Base-by-base conservation (phyloP, 2,113 vertebrate species). In the Mungos mungo region DNA sequence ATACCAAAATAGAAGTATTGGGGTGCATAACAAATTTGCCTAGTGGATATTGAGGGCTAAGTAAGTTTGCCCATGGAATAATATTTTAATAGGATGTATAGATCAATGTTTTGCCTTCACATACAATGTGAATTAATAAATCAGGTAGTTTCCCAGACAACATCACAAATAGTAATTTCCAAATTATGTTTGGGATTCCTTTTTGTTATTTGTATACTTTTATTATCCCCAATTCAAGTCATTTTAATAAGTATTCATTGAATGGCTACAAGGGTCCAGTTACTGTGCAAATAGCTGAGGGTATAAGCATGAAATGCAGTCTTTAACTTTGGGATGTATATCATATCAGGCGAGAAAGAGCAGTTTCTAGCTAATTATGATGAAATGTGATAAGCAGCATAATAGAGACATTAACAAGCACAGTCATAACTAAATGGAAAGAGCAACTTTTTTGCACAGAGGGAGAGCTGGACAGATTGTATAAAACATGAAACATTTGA, bases 1-100 rank as follows among this genome's bases (percentile, higher is more conserved):
- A 98, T 97, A 96, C 74, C 80, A 95, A 98, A 96, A 97, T 41
- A 76, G 87, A 88, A 19, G 65, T 98, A 95, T 71, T 86, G 74
- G 97, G 93, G 74, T 52, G 65, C 95, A 90, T 97, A 68, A 66
- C 27, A 83, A 97, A 50, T 96, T 98, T 97, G 92, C 66, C 95
- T 92, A 88, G 77, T 97, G 14, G 47, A 94, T 77, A 88, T 68
- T 95, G n/a, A 97, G 21, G 63, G 23, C 41, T 91, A 93, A 94
- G 96, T 65, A 33, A 97, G 10, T 82, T 88, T 92, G 74, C 33
- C 19, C 8, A 82, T 57, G 41, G 23, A 97, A 94, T 31, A 96
- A 54, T 23, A 57, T 96, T 96, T 98, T 91, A 95, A 81, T 76
- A 80, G 27, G 25, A 41, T 74, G 15, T 81, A 45, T 66, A 95